These are phyloP conservation scores for Craterocephalus amniculus DNA, from an alignment of 2,797 vertebrate species.

Conservation along the genomic window DNA sequence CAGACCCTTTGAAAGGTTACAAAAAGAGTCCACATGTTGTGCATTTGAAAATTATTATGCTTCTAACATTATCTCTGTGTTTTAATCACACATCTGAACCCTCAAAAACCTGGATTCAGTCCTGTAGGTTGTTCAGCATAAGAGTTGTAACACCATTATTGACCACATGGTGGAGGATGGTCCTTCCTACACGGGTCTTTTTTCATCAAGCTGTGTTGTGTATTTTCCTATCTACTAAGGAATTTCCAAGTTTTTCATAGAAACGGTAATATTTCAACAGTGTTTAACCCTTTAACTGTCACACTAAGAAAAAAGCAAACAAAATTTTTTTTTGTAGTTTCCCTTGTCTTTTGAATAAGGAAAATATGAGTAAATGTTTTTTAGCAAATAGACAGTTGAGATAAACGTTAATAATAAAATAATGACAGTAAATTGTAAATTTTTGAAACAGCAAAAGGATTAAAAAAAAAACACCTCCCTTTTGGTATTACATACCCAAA, in stretches of 20 bases:
- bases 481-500: no score
- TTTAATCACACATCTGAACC: background rate
- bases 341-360: no score
- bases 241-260: background rate
- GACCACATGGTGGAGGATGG: constrained; percentile 11
- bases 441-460: no score
- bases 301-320: no score
- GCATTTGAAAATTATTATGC: background rate
- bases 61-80: background rate
- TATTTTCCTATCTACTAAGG: background rate
- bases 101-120: background rate
- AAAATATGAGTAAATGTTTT: no score
- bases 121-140: background rate
- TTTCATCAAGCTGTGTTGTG: background rate
- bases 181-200: background rate
- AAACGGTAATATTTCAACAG: background rate
- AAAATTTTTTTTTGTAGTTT: no score
- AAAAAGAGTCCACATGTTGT: background rate
- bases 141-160: background rate
- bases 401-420: no score
- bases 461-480: no score
- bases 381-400: no score
- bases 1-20: background rate
- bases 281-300: no score
- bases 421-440: no score